Conservation (phyloP, 2,797 vertebrate genomes). For the Salarias fasciatus region DNA sequence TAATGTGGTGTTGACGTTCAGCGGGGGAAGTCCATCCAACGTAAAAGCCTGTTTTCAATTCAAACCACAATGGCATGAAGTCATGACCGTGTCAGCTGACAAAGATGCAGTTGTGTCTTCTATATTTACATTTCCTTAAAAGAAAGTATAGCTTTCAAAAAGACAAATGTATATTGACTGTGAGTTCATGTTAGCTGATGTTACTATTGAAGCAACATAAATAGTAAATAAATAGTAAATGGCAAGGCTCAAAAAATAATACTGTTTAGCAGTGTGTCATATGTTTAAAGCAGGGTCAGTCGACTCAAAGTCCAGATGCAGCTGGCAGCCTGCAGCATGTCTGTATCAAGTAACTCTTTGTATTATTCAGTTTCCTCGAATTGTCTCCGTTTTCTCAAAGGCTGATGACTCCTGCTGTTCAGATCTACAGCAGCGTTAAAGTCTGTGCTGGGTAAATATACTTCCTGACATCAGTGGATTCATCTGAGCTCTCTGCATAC, state of each 20-base stretch:
- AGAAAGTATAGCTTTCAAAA: neutral
- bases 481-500: neutral
- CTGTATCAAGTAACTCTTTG: too few relatives aligned
- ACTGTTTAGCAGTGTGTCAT: too few relatives aligned
- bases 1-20: conserved; percentile 8
- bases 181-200: too few relatives aligned
- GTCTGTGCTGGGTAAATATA: conserved; percentile 26
- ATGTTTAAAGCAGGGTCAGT: too few relatives aligned
- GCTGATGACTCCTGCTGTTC: neutral
- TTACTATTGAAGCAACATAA: too few relatives aligned
- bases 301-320: too few relatives aligned
- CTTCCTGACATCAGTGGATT: conserved; percentile 35
- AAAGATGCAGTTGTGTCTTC: neutral
- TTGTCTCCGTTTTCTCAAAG: too few relatives aligned
- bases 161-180: too few relatives aligned
- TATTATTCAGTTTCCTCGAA: too few relatives aligned
- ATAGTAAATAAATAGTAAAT: too few relatives aligned
- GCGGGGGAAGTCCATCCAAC: conserved; percentile 6
- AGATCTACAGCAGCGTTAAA: conserved; percentile 28
- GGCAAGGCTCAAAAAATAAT: too few relatives aligned
- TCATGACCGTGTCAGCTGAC: conserved; percentile 7
- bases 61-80: conserved; percentile 8
- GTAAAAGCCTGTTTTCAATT: conserved; percentile 3
- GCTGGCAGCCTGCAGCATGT: too few relatives aligned
- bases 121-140: neutral